phyloP scores from a whole-genome alignment of 2,113 vertebrate species.

The Sturnira hondurensis region DNA sequence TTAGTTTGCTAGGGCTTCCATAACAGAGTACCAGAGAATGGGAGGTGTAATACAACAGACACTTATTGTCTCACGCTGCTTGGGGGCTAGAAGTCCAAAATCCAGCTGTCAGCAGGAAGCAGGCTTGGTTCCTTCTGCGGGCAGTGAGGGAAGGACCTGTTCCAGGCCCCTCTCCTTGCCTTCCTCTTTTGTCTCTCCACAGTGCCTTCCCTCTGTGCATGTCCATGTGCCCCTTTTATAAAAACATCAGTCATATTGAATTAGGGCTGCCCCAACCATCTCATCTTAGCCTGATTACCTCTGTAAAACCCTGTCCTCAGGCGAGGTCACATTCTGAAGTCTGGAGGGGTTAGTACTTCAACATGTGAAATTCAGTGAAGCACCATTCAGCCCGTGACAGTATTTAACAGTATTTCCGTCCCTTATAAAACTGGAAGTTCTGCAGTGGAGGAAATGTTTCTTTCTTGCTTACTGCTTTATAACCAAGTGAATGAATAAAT shows the following conservation, averaged over 20 bases:
- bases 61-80: background rate
- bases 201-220: too few relatives aligned
- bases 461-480: background rate
- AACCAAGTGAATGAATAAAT: background rate
- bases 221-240: too few relatives aligned
- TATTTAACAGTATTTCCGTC: background rate
- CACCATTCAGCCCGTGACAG: background rate
- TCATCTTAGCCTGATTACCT: too few relatives aligned
- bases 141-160: too few relatives aligned
- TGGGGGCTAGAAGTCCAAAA: background rate
- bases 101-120: background rate
- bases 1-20: background rate
- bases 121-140: background rate
- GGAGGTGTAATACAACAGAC: background rate
- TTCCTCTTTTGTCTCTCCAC: too few relatives aligned
- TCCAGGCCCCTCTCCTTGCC: too few relatives aligned
- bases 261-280: too few relatives aligned
- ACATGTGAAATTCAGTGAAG: background rate
- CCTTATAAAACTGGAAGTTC: background rate
- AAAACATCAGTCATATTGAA: too few relatives aligned
- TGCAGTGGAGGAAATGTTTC: background rate
- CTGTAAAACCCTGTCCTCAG: too few relatives aligned
- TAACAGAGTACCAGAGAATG: background rate
- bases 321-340: too few relatives aligned
- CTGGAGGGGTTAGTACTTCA: too few relatives aligned